A percentile compares a stretch with the other conserved stretches of the same genome.
These are phyloP conservation scores for Drosophila aff. DNA, from an alignment of 1,140 invertebrate species.

Conservation along the genomic window DNA sequence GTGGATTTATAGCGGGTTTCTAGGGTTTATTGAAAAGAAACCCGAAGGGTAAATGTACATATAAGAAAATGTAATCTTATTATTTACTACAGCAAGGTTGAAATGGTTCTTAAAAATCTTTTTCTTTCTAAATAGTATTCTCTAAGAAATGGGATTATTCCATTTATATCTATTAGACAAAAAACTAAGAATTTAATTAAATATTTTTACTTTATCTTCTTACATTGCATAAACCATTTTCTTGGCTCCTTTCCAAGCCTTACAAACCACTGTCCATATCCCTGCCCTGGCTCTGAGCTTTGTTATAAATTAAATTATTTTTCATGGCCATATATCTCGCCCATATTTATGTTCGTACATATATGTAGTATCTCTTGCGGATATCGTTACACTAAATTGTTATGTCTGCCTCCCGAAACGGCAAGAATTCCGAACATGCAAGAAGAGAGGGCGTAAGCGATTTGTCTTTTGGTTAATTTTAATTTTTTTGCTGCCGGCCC, in stretches of 20 bases:
- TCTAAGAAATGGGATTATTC: no score
- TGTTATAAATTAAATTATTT: conserved; percentile 73
- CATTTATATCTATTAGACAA: no score
- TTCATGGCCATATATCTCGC: conserved; percentile 25
- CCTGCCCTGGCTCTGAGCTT: conserved; percentile 19
- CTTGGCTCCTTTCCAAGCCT: neutral
- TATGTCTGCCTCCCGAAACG: conserved; percentile 41
- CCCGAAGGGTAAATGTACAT: neutral
- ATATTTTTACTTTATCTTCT: neutral
- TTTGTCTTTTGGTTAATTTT: conserved; percentile 71
- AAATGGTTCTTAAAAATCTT: neutral
- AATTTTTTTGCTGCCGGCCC: conserved; percentile 35
- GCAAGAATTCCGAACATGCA: conserved; percentile 6
- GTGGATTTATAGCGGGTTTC: neutral
- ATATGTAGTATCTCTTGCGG: conserved; percentile 21
- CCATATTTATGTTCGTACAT: conserved; percentile 29
- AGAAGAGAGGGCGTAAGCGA: conserved; percentile 58
- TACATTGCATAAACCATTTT: neutral
- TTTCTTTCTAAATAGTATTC: neutral
- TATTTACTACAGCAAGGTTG: neutral
- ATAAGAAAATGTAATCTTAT: neutral
- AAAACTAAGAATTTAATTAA: no score
- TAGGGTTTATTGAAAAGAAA: neutral
- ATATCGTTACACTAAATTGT: conserved; percentile 71
- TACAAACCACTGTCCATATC: conserved; percentile 39